Conservation (phyloP, 2,888 invertebrate genomes). For the Cyaniris semiargus region DNA sequence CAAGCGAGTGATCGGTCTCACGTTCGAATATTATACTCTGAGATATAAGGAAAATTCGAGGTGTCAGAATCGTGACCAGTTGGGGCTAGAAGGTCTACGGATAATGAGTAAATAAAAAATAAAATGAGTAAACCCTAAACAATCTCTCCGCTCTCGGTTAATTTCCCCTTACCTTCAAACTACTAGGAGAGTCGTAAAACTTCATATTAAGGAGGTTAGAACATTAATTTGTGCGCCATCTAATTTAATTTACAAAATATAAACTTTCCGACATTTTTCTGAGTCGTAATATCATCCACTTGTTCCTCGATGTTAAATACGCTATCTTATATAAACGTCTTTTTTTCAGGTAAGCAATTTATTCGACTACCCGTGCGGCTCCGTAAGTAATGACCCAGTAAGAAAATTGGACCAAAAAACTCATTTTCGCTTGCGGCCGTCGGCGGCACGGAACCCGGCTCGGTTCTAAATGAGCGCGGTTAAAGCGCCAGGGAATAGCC, state of each 20-base stretch:
- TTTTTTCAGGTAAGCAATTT: slow-evolving; percentile 32
- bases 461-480: slow-evolving; percentile 28
- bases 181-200: not conserved
- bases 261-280: not conserved
- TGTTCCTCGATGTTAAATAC: slow-evolving; percentile 8
- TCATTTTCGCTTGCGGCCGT: slow-evolving; percentile 31
- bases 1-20: too few species aligned
- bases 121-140: too few species aligned
- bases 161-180: too few species aligned
- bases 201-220: too few species aligned
- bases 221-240: too few species aligned
- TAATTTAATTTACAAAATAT: not conserved
- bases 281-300: not conserved
- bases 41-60: too few species aligned
- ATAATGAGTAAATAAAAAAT: too few species aligned
- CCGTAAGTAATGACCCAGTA: slow-evolving; percentile 31
- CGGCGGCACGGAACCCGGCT: slow-evolving; percentile 19
- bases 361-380: slow-evolving; percentile 9
- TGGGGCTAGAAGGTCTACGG: too few species aligned
- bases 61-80: too few species aligned
- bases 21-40: too few species aligned
- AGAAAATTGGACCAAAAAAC: slow-evolving; percentile 34
- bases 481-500: slow-evolving; percentile 27
- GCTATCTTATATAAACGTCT: slow-evolving; percentile 6
- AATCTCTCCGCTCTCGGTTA: too few species aligned